Percentiles rank a stretch among this genome's conserved stretches.
phyloP scores from a whole-genome alignment of 2,888 invertebrate genomes.

The Euplexia lucipara region DNA sequence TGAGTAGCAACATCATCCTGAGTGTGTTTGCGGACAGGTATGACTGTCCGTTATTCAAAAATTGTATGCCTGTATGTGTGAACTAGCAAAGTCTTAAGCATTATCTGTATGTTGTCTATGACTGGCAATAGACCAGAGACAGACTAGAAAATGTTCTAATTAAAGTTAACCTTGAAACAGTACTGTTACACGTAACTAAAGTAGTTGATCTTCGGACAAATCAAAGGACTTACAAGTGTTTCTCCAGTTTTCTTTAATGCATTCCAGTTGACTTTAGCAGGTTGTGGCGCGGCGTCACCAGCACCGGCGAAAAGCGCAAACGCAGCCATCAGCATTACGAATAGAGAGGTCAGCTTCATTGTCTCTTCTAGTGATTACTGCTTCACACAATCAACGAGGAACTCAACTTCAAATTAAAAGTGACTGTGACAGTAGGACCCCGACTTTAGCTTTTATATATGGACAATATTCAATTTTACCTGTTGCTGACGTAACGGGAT shows the following conservation, averaged over 20 bases:
- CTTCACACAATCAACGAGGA: neutral
- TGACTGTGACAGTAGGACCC: constrained; percentile 6
- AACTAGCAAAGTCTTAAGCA: too few relatives aligned
- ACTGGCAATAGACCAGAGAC: too few relatives aligned
- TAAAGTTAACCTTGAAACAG: too few relatives aligned
- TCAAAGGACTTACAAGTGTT: constrained; percentile 68
- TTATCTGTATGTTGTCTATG: too few relatives aligned
- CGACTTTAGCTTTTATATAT: constrained; percentile 14
- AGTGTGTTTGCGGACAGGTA: too few relatives aligned
- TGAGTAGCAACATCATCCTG: too few relatives aligned
- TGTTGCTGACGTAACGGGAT: constrained; percentile 22
- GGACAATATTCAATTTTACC: neutral
- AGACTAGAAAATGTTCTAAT: too few relatives aligned
- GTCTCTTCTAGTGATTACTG: constrained; percentile 4
- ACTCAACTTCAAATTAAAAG: neutral
- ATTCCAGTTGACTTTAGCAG: constrained; percentile 26
- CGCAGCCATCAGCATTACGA: constrained; percentile 35
- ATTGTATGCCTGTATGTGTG: too few relatives aligned
- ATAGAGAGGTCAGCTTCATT: constrained; percentile 33
- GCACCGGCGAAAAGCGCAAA: constrained; percentile 25
- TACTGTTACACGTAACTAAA: too few relatives aligned
- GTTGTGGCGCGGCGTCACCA: constrained; percentile 24
- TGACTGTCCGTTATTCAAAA: too few relatives aligned
- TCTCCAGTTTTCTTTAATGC: constrained; percentile 72
- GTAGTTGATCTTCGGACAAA: neutral